Evolutionary conservation across 2,888 invertebrate species (phyloP).

Genomic region (Rhagophthalmus giganteus): DNA sequence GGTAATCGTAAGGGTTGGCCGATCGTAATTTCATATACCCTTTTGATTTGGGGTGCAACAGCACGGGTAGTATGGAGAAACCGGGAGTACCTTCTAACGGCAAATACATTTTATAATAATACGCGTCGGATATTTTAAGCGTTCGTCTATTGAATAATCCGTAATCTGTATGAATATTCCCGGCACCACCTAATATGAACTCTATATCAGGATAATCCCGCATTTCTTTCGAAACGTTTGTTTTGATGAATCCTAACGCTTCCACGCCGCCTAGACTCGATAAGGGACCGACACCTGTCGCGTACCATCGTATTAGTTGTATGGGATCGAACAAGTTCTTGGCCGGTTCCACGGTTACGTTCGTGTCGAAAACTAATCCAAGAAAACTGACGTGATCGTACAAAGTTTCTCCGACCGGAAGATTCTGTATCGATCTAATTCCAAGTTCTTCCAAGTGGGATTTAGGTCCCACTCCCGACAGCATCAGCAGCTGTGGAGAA

Average conservation of each 20-base stretch:
- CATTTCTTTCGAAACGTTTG: constrained; percentile 58
- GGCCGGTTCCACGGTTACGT: constrained; percentile 50
- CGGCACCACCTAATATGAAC: constrained; percentile 64
- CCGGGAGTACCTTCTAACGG: constrained; percentile 50
- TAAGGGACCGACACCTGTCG: constrained; percentile 58
- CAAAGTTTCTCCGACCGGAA: constrained; percentile 59
- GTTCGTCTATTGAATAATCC: constrained; percentile 56
- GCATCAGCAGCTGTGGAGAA: constrained; percentile 75
- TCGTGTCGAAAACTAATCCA: constrained; percentile 68
- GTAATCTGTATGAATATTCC: constrained; percentile 63
- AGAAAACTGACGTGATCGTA: constrained; percentile 64
- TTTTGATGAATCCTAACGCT: constrained; percentile 62
- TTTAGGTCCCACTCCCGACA: constrained; percentile 67
- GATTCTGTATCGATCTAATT: constrained; percentile 57
- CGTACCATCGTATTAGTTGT: constrained; percentile 13
- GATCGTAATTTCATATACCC: constrained; percentile 62
- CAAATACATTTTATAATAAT: constrained; percentile 48
- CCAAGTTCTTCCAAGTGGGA: constrained; percentile 59
- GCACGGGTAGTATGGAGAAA: constrained; percentile 58
- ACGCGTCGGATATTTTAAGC: constrained; percentile 53
- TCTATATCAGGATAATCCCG: constrained; percentile 68
- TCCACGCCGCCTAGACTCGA: constrained; percentile 61
- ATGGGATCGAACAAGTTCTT: neutral
- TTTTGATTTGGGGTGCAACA: constrained; percentile 64
- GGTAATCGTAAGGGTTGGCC: constrained; percentile 60